Evolutionary conservation across 2,113 vertebrate species (phyloP), one percentile per base, ranked within the genome.

Genomic region (Mesoclemmys tuberculata): DNA sequence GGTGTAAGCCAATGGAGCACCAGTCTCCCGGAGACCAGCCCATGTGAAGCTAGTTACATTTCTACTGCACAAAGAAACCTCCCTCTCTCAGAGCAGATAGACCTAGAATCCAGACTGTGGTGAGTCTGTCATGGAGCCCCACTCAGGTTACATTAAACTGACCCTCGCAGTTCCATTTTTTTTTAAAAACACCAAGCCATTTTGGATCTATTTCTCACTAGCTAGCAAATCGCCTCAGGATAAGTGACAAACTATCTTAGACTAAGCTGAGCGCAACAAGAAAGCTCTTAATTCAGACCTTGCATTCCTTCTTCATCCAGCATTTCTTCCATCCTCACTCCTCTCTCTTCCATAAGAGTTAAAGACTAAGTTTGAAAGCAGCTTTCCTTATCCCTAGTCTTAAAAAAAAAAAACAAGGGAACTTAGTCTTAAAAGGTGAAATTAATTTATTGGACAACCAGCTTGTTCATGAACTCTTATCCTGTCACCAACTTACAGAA

Each of bases 401-500:
- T 79, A 24, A 35, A 64, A 84, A 27, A 10, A 26, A 56, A 56
- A 58, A 29, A 58, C 4, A 58, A 58, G 9, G 44, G 1, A 5
- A 48, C 35, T 52, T 83, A 38, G 90, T 51, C 82, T 91, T 5
- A 0, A 61, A 85, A 31, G 48, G 11, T 87, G 41, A 87, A 55
- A 48, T 54, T 26, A 16, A 58, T 0, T 0, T 4, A 89, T 56
- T 44, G 56, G 80, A 54, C 0, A 1, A 38, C 29, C 82, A 21
- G 31, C 82, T 80, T 29, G 18, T n/a, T 52, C 61, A 75, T 75
- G 46, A 55, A 89, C 5, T 19, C 56, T 91, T 83, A 51, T 64
- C 89, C 51, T 68, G 58, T 46, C 55, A 55, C 75, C 88, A 27
- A 24, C 9, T 27, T 46, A 56, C 27, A 80, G 19, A 64, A 89